A percentile compares a stretch with the other conserved stretches of the same genome.
phyloP scores from a whole-genome alignment of 2,888 invertebrate species.

The Drosophila borealis region DNA sequence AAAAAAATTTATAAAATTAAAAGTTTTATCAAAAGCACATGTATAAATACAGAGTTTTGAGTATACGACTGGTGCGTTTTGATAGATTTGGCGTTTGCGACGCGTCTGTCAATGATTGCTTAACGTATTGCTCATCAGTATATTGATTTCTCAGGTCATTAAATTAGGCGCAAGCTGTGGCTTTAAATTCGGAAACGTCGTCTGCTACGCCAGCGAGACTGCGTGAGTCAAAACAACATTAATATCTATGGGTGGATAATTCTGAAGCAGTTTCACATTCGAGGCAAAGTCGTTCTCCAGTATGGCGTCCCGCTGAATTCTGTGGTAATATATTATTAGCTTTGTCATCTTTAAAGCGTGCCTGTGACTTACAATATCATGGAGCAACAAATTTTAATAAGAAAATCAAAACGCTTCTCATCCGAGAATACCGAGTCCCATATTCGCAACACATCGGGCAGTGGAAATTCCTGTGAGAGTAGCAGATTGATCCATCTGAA shows the following conservation, averaged over 20 bases:
- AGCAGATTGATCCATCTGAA: slow-evolving; percentile 98
- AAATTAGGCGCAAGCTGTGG: slow-evolving; percentile 35
- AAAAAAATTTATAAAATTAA: slow-evolving; percentile 61
- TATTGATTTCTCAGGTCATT: slow-evolving; percentile 22
- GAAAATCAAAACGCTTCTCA: slow-evolving; percentile 94
- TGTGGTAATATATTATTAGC: slow-evolving; percentile 82
- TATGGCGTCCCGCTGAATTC: slow-evolving; percentile 93
- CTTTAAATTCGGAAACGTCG: slow-evolving; percentile 26
- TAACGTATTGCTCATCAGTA: slow-evolving; percentile 48
- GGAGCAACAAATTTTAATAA: slow-evolving; percentile 96
- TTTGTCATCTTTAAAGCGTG: too few relatives aligned
- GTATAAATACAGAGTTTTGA: slow-evolving; percentile 42
- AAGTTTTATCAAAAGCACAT: slow-evolving; percentile 64
- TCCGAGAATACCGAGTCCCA: slow-evolving; percentile 99
- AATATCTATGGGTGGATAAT: slow-evolving; percentile 95
- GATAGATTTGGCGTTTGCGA: slow-evolving; percentile 32
- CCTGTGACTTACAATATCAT: slow-evolving; percentile 94
- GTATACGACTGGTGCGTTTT: slow-evolving; percentile 34
- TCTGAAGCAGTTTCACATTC: slow-evolving; percentile 97
- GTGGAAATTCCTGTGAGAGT: slow-evolving; percentile 97
- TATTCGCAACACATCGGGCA: slow-evolving; percentile 98
- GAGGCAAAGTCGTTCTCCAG: slow-evolving; percentile 95
- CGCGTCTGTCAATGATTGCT: slow-evolving; percentile 64
- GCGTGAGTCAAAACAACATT: slow-evolving; percentile 93
- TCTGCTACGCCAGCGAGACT: slow-evolving; percentile 82